Percentiles rank a stretch among this genome's conserved stretches.
These are phyloP conservation scores for Chondrilla cf. caribensis DNA, from an alignment of 37 sponge, comb jelly and placozoan genomes.

Conservation along the genomic window DNA sequence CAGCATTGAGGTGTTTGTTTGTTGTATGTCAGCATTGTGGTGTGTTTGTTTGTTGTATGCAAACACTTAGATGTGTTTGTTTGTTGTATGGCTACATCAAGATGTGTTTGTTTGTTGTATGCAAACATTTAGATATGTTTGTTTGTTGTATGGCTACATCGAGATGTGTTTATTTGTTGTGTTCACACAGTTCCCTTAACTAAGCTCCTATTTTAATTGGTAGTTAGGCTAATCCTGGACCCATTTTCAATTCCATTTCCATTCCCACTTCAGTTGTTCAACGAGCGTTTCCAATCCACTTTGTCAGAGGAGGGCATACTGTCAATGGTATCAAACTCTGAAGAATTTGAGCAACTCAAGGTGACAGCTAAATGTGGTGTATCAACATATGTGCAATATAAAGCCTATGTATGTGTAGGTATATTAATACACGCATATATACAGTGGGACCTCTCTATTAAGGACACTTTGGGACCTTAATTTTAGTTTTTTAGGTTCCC, in stretches of 20 bases:
- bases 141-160: slow-evolving; percentile 73
- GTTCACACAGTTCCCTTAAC: slow-evolving; percentile 53
- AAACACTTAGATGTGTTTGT: slow-evolving; percentile 63
- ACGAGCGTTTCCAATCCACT: slow-evolving; percentile 64
- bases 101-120: slow-evolving; percentile 18
- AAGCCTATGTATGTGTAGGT: too few species aligned
- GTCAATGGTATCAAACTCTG: slow-evolving; percentile 78
- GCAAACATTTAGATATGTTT: slow-evolving; percentile 75
- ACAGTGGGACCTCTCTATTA: too few species aligned
- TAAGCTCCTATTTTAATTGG: too few species aligned
- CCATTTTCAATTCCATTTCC: too few species aligned
- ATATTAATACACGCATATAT: too few species aligned
- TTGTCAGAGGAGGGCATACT: slow-evolving; percentile 80
- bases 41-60: background rate
- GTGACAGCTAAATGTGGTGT: too few species aligned
- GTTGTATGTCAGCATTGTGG: slow-evolving; percentile 86
- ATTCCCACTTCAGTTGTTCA: slow-evolving; percentile 73
- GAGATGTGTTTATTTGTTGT: slow-evolving; percentile 53
- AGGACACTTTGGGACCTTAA: too few species aligned
- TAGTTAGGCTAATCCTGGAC: too few species aligned
- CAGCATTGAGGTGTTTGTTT: slow-evolving; percentile 85
- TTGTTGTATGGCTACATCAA: slow-evolving; percentile 49
- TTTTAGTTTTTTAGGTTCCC: too few species aligned
- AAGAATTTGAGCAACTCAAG: slow-evolving; percentile 94
- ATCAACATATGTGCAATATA: too few species aligned